Evolutionary conservation across 2,797 vertebrate species (phyloP).

Genomic region (Eulemur rubriventer): DNA sequence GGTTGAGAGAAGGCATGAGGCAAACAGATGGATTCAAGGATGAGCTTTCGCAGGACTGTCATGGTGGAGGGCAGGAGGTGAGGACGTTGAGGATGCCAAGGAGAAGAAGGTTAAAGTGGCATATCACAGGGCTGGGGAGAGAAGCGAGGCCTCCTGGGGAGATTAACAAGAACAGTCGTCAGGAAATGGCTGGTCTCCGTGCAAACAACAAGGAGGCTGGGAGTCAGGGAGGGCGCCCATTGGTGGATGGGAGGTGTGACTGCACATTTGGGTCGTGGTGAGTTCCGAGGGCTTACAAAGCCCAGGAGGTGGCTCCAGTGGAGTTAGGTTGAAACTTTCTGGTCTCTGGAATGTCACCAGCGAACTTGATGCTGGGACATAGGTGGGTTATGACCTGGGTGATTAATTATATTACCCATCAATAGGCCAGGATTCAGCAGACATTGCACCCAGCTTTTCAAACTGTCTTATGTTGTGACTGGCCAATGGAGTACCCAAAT

Average conservation of each 20-base stretch:
- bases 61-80: neutral
- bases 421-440: neutral
- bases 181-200: neutral
- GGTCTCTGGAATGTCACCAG: neutral
- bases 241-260: neutral
- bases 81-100: rapidly evolving
- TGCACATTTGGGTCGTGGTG: too few species aligned
- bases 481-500: neutral
- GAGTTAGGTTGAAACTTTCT: neutral
- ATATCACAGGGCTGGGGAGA: neutral
- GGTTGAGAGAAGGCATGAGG: neutral
- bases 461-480: neutral
- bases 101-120: neutral
- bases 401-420: too few species aligned
- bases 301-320: neutral
- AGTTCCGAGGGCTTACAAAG: neutral
- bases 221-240: neutral
- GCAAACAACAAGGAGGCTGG: neutral
- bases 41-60: neutral
- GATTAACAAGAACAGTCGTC: neutral
- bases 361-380: neutral
- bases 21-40: neutral
- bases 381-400: neutral
- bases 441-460: neutral
- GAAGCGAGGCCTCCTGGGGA: neutral